These are phyloP conservation scores for Clarias gariepinus DNA, from an alignment of 2,113 vertebrate genomes.

Conservation along the genomic window DNA sequence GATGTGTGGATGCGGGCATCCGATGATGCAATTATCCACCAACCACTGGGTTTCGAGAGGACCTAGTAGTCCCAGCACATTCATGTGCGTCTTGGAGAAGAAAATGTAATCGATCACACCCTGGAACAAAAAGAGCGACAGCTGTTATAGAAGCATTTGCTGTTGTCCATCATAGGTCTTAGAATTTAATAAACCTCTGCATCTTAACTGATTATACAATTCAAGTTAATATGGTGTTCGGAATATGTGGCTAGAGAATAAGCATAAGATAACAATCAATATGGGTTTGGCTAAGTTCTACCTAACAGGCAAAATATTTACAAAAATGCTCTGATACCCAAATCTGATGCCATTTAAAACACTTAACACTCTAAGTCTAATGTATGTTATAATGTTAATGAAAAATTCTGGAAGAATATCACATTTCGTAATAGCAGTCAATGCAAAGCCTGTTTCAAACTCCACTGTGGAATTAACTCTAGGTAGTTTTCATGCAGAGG, in stretches of 20 bases:
- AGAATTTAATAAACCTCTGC: neutral
- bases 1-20: conserved; percentile 98
- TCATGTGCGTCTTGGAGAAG: conserved; percentile 98
- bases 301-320: neutral
- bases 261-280: neutral
- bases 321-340: neutral
- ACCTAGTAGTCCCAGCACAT: conserved; percentile 90
- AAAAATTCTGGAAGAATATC: neutral
- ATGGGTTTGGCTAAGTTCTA: neutral
- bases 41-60: conserved; percentile 98
- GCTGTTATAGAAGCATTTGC: neutral
- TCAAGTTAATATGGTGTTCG: neutral
- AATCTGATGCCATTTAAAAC: neutral
- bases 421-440: neutral
- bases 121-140: conserved; percentile 63
- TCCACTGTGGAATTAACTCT: neutral
- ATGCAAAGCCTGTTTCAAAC: neutral
- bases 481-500: no score
- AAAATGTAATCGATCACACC: conserved; percentile 99
- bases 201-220: neutral
- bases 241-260: neutral
- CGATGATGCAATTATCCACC: conserved; percentile 95
- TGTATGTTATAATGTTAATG: neutral
- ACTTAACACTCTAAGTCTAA: neutral
- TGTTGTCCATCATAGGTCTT: no score